Conservation (phyloP, 2,113 vertebrate genomes). For the Vidua chalybeata region DNA sequence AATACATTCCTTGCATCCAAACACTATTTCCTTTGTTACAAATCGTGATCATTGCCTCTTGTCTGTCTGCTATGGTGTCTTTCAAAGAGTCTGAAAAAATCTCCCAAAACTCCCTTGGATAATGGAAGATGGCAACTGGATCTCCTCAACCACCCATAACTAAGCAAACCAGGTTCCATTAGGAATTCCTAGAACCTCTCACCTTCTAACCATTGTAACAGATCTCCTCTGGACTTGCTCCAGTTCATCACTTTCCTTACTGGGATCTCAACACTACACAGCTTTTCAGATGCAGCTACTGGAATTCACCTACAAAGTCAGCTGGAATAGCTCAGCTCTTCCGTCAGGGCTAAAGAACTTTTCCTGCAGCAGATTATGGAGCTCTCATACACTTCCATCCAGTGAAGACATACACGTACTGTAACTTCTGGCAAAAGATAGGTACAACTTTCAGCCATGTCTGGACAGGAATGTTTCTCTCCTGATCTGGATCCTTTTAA, state of each 20-base stretch:
- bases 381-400: neutral
- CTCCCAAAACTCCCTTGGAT: neutral
- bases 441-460: neutral
- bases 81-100: neutral
- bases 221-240: neutral
- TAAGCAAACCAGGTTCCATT: neutral
- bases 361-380: neutral
- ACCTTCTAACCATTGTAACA: neutral
- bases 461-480: neutral
- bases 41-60: neutral
- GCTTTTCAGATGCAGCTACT: neutral
- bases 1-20: neutral
- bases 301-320: neutral
- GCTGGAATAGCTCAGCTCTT: neutral
- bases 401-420: neutral
- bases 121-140: neutral
- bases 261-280: neutral
- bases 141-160: neutral
- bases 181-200: neutral
- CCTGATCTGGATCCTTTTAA: neutral
- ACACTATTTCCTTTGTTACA: neutral
- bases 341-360: neutral
- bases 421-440: neutral
- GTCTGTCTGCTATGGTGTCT: neutral
- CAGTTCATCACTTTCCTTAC: neutral